Conservation (phyloP, 2,888 invertebrate species). For the Rhamnusium bicolor region DNA sequence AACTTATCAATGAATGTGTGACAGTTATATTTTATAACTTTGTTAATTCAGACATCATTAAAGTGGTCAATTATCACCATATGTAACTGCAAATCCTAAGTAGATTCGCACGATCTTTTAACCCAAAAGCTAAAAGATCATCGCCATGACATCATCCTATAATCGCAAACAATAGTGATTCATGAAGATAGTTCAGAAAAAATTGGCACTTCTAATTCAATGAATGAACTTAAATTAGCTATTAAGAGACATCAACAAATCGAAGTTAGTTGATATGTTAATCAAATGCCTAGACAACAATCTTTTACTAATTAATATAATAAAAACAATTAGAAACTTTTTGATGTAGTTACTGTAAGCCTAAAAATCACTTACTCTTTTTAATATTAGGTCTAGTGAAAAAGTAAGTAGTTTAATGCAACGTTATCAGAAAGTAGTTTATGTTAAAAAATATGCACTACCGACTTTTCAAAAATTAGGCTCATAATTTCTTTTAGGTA, state of each 20-base stretch:
- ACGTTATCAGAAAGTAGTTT: no score
- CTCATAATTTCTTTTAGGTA: no score
- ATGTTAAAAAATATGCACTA: no score
- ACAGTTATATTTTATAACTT: slow-evolving; percentile 50
- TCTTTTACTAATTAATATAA: slow-evolving; percentile 24
- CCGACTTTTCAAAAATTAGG: no score
- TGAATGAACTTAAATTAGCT: slow-evolving; percentile 43
- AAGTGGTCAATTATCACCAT: slow-evolving; percentile 54
- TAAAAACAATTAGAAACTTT: slow-evolving; percentile 12
- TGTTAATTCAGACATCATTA: slow-evolving; percentile 51
- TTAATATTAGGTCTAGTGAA: neutral
- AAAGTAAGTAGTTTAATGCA: no score
- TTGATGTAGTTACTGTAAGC: neutral
- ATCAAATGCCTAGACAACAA: slow-evolving; percentile 31
- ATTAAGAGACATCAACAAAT: slow-evolving; percentile 37
- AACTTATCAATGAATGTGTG: slow-evolving; percentile 49
- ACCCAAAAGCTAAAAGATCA: slow-evolving; percentile 58
- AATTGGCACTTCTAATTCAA: slow-evolving; percentile 47
- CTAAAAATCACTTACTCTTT: neutral
- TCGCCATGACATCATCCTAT: slow-evolving; percentile 55
- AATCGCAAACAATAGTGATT: slow-evolving; percentile 54
- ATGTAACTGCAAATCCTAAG: slow-evolving; percentile 51
- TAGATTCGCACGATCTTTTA: slow-evolving; percentile 63
- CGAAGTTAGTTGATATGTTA: slow-evolving; percentile 36
- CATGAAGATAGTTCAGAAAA: slow-evolving; percentile 42